Evolutionary conservation across 2,797 vertebrate genomes (phyloP).

Genomic region (Lagocephalus sceleratus): DNA sequence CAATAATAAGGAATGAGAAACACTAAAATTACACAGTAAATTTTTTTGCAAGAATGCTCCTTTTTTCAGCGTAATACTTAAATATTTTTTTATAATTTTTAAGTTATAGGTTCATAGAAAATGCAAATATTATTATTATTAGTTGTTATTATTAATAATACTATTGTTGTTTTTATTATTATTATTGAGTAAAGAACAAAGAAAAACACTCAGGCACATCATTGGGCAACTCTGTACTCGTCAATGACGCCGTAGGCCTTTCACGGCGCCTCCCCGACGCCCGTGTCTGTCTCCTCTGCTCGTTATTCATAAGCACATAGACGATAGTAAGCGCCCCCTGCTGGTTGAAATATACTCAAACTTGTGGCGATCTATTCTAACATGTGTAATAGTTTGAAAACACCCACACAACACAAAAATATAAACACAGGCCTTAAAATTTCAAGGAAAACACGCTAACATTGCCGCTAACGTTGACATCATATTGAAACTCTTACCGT

Average conservation of each 20-base stretch:
- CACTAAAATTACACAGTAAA: too few relatives aligned
- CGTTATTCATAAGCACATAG: constrained; percentile 9
- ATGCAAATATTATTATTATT: too few relatives aligned
- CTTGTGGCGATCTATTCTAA: background rate
- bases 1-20: too few relatives aligned
- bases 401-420: background rate
- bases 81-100: too few relatives aligned
- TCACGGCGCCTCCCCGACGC: constrained; percentile 28
- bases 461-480: background rate
- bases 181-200: too few relatives aligned
- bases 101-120: too few relatives aligned
- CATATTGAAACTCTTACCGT: constrained; percentile 25
- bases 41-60: too few relatives aligned
- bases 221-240: background rate
- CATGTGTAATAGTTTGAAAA: constrained; percentile 35
- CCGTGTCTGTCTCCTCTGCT: constrained; percentile 10
- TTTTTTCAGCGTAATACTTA: too few relatives aligned
- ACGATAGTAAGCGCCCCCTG: constrained; percentile 37
- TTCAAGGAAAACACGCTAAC: accelerated
- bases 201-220: too few relatives aligned
- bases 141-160: too few relatives aligned
- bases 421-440: background rate
- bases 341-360: constrained; percentile 18
- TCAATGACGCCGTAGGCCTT: constrained; percentile 3
- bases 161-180: too few relatives aligned